Base-by-base conservation (phyloP, 2,888 invertebrate genomes). In the Cryptophagus acutangulus region DNA sequence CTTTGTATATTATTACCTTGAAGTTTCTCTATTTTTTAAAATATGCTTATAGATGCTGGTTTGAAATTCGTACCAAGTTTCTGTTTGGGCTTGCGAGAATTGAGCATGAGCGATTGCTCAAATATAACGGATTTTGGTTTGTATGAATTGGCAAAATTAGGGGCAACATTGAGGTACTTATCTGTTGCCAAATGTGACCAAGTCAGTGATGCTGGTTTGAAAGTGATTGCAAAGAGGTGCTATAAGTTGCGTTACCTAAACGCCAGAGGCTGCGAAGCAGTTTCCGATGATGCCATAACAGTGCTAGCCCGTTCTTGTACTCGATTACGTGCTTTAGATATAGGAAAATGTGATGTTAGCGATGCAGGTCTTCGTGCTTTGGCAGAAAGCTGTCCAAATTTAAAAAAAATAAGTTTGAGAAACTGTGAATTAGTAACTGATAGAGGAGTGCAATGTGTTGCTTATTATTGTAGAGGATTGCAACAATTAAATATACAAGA, bases 131-230 rank as follows among this genome's bases (percentile, higher is more conserved):
- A 94, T 67, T 91, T 90, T 61, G 92, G 92, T 0, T 74, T 93
- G 18, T 87, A 91, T 62, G 92, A 93, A 69, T 69, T 94, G 43
- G 90, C 92, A 6, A 86, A 90, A 59, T 71, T 94, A 15, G 91
- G 91, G 1, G 85, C 88, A 0, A 88, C 87, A n/a, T 70, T 94
- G 48, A 79, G 93, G 12, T 94, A 94, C 69, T 78, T 94, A 9
- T 93, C 92, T 16, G 90, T 93, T 16, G 93, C 93, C 13, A 94
- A 94, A 69, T 94, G 94, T 71, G 90, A 90, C 51, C 84, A 87
- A 66, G 87, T 94, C 2, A 89, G 87, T 24, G 94, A 94, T 63
- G 89, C 90, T 0, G 93, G 93, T 0, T 74, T 94, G 2, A 81
- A 88, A 52, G 87, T 90, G 24, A 79, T 94, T 4, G 91, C 91